Evolutionary conservation across 2,888 invertebrate genomes (phyloP).

Genomic region (Spilosoma lubricipeda): DNA sequence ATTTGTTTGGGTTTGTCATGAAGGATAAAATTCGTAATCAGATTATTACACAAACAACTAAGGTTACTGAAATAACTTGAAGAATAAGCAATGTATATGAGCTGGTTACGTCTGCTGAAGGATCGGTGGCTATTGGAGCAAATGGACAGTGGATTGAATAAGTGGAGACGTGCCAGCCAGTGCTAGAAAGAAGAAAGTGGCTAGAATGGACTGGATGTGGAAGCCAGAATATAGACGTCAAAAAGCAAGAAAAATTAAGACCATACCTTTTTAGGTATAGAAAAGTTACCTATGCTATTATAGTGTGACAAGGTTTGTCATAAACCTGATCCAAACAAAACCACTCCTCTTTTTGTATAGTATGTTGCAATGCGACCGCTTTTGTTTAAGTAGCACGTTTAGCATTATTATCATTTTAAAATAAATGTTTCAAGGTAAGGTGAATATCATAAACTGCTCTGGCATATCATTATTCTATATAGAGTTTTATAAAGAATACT

Average conservation of each 20-base stretch:
- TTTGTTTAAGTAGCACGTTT: background rate
- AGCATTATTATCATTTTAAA: background rate
- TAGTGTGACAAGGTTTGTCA: background rate
- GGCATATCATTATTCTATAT: background rate
- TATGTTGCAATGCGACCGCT: background rate
- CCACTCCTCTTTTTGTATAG: background rate
- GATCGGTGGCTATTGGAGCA: background rate
- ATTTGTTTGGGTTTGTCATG: background rate
- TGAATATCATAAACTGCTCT: background rate
- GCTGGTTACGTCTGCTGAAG: too few relatives aligned
- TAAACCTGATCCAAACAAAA: background rate
- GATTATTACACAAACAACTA: background rate
- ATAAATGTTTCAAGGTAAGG: background rate
- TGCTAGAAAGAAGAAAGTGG: too few relatives aligned
- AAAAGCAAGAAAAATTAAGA: too few relatives aligned
- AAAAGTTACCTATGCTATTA: background rate
- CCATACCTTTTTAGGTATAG: too few relatives aligned
- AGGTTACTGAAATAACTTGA: too few relatives aligned
- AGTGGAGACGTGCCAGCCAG: background rate
- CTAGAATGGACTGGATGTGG: too few relatives aligned
- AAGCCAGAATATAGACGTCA: too few relatives aligned
- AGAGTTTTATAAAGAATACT: background rate
- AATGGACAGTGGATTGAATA: background rate
- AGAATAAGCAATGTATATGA: too few relatives aligned
- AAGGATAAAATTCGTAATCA: background rate